Percentiles rank a stretch among this genome's conserved stretches.
Conservation (phyloP, 2,888 invertebrate genomes). For the Anaspis maculata region DNA sequence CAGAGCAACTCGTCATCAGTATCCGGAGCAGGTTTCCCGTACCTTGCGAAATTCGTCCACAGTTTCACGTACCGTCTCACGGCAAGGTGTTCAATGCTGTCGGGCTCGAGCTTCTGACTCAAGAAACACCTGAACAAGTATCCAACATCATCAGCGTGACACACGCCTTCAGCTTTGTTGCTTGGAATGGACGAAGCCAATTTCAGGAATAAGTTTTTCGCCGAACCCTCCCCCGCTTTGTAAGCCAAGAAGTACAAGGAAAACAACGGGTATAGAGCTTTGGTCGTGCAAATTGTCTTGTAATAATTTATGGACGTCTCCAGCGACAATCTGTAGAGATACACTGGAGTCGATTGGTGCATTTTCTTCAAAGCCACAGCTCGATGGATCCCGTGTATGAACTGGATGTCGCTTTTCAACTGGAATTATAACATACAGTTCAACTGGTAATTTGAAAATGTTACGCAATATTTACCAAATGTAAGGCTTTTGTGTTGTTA, state of each 20-base stretch:
- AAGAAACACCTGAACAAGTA: constrained; percentile 29
- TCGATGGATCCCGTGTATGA: constrained; percentile 29
- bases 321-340: constrained; percentile 29
- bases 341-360: constrained; percentile 24
- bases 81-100: constrained; percentile 23
- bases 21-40: constrained; percentile 28
- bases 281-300: constrained; percentile 23
- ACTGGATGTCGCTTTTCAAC: constrained; percentile 33
- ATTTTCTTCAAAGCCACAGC: constrained; percentile 13
- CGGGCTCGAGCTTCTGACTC: constrained; percentile 17
- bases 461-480: background rate
- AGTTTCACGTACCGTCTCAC: constrained; percentile 30
- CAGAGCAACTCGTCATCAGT: constrained; percentile 19
- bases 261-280: constrained; percentile 15
- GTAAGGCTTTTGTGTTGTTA: constrained; percentile 27
- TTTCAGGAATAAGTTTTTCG: constrained; percentile 18
- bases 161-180: constrained; percentile 24
- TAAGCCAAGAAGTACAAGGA: constrained; percentile 21
- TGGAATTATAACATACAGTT: constrained; percentile 15
- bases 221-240: constrained; percentile 16
- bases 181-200: constrained; percentile 10
- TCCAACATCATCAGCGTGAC: constrained; percentile 33
- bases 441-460: background rate
- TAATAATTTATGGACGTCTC: constrained; percentile 27
- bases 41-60: constrained; percentile 36